A percentile compares a stretch with the other conserved stretches of the same genome.
Evolutionary conservation across 2,113 vertebrate genomes (phyloP).

Genomic region (Apeltes quadracus): DNA sequence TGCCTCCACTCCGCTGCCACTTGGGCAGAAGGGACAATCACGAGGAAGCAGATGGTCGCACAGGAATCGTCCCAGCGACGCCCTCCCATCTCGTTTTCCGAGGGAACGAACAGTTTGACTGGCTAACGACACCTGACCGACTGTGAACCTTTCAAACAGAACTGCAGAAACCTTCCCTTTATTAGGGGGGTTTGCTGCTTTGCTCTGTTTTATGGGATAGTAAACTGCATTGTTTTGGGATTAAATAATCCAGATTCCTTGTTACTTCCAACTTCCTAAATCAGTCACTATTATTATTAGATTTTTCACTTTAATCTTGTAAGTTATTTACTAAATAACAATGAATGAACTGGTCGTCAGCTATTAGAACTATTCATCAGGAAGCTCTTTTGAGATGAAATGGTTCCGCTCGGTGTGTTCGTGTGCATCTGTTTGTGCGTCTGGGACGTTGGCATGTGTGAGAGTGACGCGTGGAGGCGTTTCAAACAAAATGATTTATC

Average conservation of each 20-base stretch:
- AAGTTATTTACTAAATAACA: background rate
- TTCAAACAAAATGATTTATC: constrained; percentile 60
- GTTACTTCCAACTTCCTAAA: too few species aligned
- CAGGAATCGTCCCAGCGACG: constrained; percentile 63
- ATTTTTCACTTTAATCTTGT: background rate
- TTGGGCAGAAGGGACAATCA: constrained; percentile 65
- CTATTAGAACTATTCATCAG: too few species aligned
- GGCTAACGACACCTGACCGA: constrained; percentile 10
- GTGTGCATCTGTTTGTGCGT: background rate
- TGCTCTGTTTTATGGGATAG: background rate
- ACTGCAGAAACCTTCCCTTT: background rate
- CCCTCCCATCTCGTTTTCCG: constrained; percentile 62
- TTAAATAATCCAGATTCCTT: background rate
- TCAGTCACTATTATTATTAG: too few species aligned
- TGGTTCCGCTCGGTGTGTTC: background rate
- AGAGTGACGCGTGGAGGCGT: constrained; percentile 42
- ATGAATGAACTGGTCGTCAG: too few species aligned
- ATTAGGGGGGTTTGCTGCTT: background rate
- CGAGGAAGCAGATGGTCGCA: constrained; percentile 74
- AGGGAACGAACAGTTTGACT: constrained; percentile 60
- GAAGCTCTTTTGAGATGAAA: background rate
- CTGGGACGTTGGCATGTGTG: constrained; percentile 6
- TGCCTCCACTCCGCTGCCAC: constrained; percentile 47
- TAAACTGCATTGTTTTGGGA: background rate
- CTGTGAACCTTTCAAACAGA: background rate